Evolutionary conservation across 2,797 vertebrate genomes (phyloP), one percentile per base, ranked within the genome.

Genomic region (Mionectes olivaceus): DNA sequence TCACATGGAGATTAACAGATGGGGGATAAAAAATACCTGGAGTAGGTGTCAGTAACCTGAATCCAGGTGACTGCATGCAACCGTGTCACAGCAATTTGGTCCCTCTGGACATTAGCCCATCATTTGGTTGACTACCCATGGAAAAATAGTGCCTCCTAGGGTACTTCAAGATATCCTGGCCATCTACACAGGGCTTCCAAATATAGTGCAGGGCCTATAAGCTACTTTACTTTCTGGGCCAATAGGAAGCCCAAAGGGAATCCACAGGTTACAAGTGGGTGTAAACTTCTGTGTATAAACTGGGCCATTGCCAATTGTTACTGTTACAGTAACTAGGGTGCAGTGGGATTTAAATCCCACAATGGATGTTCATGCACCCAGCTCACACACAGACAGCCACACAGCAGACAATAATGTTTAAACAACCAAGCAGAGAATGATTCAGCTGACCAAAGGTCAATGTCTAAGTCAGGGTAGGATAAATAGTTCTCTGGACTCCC

Each of bases 191-290:
- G 10, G 27, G 9, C 32, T 70, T 53, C 28, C 6, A 75, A 65
- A 78, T n/a, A 9, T 22, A 46, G 16, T 56, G 16, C 22, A 65
- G 11, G 14, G 65, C 22, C 43, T 39, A 43, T 3, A 53, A 33
- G 10, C 19, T 11, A 30, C 4, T 5, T 10, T 65, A 24, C 22
- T 47, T 73, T 84, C 43, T 57, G 27, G 10, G 13, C 27, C 37
- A 93, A 33, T 33, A 87, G 32, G 11, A 77, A 74, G 14, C 10
- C 41, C 4, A 2, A 47, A 61, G 17, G 28, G n/a, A 43, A 64
- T 8, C 13, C 3, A 0, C 7, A 32, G 11, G 16, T 76, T 3
- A 25, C 21, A 59, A 1, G 10, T 4, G 11, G 2, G 7, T 67
- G 47, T 56, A 27, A n/a, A 63, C 5, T 21, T 37, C n/a, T 37